Conservation (phyloP, 64 coral and sea anemone genomes). For the Acropora yongei region DNA sequence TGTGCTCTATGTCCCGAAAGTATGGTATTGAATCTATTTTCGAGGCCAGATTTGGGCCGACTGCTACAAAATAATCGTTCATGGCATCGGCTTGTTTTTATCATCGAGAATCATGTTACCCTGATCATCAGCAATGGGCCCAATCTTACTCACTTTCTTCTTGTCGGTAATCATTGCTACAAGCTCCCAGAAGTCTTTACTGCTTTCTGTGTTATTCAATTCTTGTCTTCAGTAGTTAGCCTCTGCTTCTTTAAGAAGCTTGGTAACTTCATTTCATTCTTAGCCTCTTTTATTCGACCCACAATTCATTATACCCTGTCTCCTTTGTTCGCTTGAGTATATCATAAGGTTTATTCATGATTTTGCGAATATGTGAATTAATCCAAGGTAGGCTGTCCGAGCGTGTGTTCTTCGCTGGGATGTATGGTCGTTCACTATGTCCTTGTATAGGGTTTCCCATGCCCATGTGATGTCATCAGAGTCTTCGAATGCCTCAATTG, state of each 20-base stretch:
- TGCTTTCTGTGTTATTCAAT: slow-evolving; percentile 35
- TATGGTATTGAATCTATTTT: slow-evolving; percentile 23
- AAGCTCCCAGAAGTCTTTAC: slow-evolving; percentile 68
- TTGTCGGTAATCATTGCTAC: slow-evolving; percentile 56
- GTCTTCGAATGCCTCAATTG: slow-evolving; percentile 57
- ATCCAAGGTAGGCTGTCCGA: slow-evolving; percentile 64
- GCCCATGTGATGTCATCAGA: slow-evolving; percentile 61
- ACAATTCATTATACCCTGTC: slow-evolving; percentile 14
- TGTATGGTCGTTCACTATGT: slow-evolving; percentile 53
- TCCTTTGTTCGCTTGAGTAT: slow-evolving; percentile 49
- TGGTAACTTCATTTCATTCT: slow-evolving; percentile 53
- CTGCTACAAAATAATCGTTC: slow-evolving; percentile 66
- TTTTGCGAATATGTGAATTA: slow-evolving; percentile 75
- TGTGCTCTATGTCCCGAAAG: slow-evolving; percentile 24
- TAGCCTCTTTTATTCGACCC: slow-evolving; percentile 42
- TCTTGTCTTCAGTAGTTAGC: slow-evolving; percentile 58
- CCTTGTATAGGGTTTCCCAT: slow-evolving; percentile 67
- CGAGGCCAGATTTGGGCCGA: slow-evolving; percentile 44
- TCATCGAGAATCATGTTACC: slow-evolving; percentile 53
- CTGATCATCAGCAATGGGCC: slow-evolving; percentile 61
- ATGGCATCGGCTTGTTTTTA: slow-evolving; percentile 48
- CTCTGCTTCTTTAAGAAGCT: slow-evolving; percentile 28
- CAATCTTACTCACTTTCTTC: slow-evolving; percentile 48
- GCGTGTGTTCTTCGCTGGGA: slow-evolving; percentile 59
- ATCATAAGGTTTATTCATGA: slow-evolving; percentile 52